These are phyloP conservation scores for Blastobasis adustella DNA, from an alignment of 2,888 invertebrate genomes.

Conservation along the genomic window DNA sequence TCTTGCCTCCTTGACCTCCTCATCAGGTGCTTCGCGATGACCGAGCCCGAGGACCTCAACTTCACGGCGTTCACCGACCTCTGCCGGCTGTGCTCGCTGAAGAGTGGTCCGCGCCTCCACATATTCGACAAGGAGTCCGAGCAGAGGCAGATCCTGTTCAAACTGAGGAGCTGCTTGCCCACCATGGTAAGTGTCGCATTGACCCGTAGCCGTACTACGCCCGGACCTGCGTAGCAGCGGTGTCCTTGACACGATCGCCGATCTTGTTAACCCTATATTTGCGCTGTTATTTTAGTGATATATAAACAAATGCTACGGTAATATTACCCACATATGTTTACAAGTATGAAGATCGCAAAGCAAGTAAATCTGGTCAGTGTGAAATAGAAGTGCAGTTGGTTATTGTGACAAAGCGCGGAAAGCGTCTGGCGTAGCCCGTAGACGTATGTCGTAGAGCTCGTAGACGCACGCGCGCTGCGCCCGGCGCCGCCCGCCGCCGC, in stretches of 20 bases:
- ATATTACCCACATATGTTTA: no score
- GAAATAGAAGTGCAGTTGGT: no score
- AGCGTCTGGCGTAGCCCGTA: slow-evolving; percentile 15
- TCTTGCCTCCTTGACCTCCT: slow-evolving; percentile 75
- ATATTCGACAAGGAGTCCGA: slow-evolving; percentile 83
- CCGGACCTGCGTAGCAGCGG: background rate
- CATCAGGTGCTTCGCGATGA: slow-evolving; percentile 76
- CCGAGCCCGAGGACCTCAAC: slow-evolving; percentile 81
- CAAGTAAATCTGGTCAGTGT: no score
- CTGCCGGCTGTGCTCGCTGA: slow-evolving; percentile 81
- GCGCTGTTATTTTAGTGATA: no score
- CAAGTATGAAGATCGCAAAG: no score
- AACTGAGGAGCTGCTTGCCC: slow-evolving; percentile 80
- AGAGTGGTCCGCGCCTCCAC: slow-evolving; percentile 80
- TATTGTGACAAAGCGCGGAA: no score
- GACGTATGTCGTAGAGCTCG: slow-evolving; percentile 36
- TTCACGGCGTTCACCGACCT: slow-evolving; percentile 80
- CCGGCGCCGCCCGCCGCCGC: no score
- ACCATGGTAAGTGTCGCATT: slow-evolving; percentile 74
- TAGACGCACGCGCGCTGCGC: slow-evolving; percentile 65
- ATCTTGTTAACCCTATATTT: no score
- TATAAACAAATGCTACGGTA: no score
- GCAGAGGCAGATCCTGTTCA: slow-evolving; percentile 80
- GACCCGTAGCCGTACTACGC: background rate
- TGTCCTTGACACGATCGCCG: slow-evolving; percentile 6